Base-by-base conservation (phyloP, 2,113 vertebrate species). In the Cervus canadensis region DNA sequence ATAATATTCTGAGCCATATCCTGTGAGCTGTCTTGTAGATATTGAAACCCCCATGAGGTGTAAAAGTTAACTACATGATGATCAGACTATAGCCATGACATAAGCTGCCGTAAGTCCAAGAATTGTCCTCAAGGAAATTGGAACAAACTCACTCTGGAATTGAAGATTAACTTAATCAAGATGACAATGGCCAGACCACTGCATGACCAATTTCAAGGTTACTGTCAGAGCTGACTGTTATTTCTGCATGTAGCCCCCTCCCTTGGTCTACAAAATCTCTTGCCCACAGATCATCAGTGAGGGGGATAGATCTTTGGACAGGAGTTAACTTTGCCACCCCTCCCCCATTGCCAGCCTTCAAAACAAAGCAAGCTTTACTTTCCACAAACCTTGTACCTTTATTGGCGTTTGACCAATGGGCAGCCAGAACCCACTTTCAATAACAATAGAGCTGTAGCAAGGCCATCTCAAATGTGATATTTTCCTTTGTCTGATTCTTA, bases 41-140 rank as follows among this genome's bases (percentile, higher is more conserved):
- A 76, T 33, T 0, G 0, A 76, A 76, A 76, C 23, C 40, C 40
- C 12, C 23, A 9, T 12, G 6, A 76, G 71, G 40, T 43, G 3
- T 40, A 43, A 25, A 40, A 26, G 3, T 43, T 25, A 43, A 25
- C 23, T 48, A 81, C 8, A 4, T 33, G 78, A 81, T 81, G 9
- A 50, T 28, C 16, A 81, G 45, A 81, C 45, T 50, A 19, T 81
- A 81, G 45, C 28, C 10, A 50, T 50, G 28, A 81, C 78, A 6
- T 50, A 50, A 81, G 9, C 5, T 81, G 16, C 1, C 45, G 1
- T 19, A 81, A 81, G 50, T 81, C 9, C 45, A 48, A 81, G 28
- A 81, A 50, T 16, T 50, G 45, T 48, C 9, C 45, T 81, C 78
- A 81, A 48, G 15, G 78, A 50, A 81, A 19, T 33, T 0, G 5